Base-by-base conservation (phyloP, 2,797 vertebrate species). In the Schizopygopsis malacanthus region DNA sequence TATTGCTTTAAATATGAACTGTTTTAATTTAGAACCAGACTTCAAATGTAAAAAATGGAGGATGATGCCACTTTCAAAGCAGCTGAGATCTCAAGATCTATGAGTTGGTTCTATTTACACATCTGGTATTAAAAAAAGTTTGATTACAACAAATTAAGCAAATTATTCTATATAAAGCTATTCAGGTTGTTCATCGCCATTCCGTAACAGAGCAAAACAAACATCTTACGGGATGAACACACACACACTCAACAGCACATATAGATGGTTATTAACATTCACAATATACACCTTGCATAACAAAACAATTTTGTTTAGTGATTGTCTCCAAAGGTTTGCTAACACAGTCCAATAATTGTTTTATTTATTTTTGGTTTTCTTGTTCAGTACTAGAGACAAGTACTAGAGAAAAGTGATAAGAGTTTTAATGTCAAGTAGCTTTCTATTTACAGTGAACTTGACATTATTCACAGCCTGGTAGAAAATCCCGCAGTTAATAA, bases 201-300 rank as follows among this genome's bases (percentile, higher is more conserved):
- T 41, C 18, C 39, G 37, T 43, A 83, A 72, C 22, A 43, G 89
- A 91, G 65, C 83, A 90, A 72, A 87, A 85, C 6, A 73, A 90
- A 90, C 77, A 85, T 75, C 6, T 84, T 87, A 69, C 73, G 87
- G 89, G 84, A 82, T 82, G 84, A 89, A 89, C 85, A 91, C 88
- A 67, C 4, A 85, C 83, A 59, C 73, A 72, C 56, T 83, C 82
- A 87, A 84, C 78, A 91, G 83, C 79, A 89, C 88, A 87, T 79
- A 89, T 78, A 80, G 47, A 75, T 89, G 72, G 56, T 84, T 56
- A 72, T 91, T 91, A 89, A 91, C 86, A 91, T 72, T 80, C 78
- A 85, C 69, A 85, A 91, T 90, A 89, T 93, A 93, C 92, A 94
- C 83, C 85, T 89, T 89, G 85, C 87, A 90, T 88, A 83, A 67